phyloP scores from a whole-genome alignment of 2,113 vertebrate species.

The Hippocampus guttulatus region DNA sequence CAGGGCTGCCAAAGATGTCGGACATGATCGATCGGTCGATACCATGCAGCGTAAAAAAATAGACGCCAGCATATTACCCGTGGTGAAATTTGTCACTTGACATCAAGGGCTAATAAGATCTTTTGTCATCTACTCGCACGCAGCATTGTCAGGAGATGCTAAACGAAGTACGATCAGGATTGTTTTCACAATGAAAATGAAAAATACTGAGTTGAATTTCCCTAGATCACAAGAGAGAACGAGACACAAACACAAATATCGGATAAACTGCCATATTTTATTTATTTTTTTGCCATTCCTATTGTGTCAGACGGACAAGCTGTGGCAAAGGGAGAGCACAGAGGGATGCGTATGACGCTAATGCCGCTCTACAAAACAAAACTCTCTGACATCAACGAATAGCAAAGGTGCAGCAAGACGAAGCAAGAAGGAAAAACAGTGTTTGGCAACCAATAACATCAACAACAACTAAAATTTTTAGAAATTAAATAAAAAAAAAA shows the following conservation, averaged over 20 bases:
- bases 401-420: slow-evolving; percentile 62
- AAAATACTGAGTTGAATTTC: not conserved
- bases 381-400: slow-evolving; percentile 64
- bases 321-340: slow-evolving; percentile 65
- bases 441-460: slow-evolving; percentile 75
- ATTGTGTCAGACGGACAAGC: slow-evolving; percentile 72
- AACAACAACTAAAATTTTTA: slow-evolving; percentile 63
- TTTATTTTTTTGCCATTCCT: slow-evolving; percentile 66
- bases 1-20: not conserved
- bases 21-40: too few relatives aligned
- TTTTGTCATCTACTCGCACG: too few relatives aligned
- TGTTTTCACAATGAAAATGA: too few relatives aligned
- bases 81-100: too few relatives aligned
- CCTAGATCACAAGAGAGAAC: slow-evolving; percentile 4
- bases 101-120: too few relatives aligned
- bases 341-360: slow-evolving; percentile 66
- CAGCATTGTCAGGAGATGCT: too few relatives aligned
- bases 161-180: too few relatives aligned
- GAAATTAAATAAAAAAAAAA: slow-evolving; percentile 50
- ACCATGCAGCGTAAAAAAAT: too few relatives aligned
- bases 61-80: too few relatives aligned
- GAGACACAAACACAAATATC: slow-evolving; percentile 30
- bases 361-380: slow-evolving; percentile 64
- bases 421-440: slow-evolving; percentile 63
- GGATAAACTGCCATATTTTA: slow-evolving; percentile 65